phyloP scores from a whole-genome alignment of 2,888 invertebrate species.

The Xestoiulus laeticollis region DNA sequence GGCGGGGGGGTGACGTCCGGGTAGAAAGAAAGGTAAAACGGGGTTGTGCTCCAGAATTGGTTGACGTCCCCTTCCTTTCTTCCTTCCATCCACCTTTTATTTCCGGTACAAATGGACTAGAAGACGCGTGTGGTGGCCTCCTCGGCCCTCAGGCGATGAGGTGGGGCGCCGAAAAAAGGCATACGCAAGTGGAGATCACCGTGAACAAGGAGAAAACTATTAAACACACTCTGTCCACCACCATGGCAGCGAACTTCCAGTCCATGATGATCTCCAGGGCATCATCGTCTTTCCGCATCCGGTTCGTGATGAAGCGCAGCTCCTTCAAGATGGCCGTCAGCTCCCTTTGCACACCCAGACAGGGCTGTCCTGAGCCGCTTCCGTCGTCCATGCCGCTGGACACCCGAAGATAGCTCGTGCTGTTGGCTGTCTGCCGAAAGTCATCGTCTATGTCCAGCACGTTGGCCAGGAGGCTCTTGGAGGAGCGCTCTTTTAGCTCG shows the following conservation, averaged over 20 bases:
- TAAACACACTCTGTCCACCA: constrained; percentile 99
- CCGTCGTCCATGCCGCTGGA: constrained; percentile 67
- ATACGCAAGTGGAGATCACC: constrained; percentile 95
- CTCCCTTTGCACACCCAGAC: constrained; percentile 68
- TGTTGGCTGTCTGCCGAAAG: constrained; percentile 75
- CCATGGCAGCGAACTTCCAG: constrained; percentile 99
- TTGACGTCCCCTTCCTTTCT: not conserved
- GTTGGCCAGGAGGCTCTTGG: constrained; percentile 94
- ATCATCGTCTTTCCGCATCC: constrained; percentile 94
- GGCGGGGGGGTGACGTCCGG: not conserved
- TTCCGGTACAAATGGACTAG: constrained; percentile 19
- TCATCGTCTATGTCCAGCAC: constrained; percentile 98
- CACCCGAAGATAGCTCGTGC: constrained; percentile 62
- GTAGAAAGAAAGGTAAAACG: not conserved
- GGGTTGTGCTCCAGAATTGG: not conserved
- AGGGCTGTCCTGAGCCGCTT: constrained; percentile 57
- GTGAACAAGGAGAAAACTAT: constrained; percentile 99
- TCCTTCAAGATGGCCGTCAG: constrained; percentile 94
- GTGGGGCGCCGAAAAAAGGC: constrained; percentile 94
- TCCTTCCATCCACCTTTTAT: not conserved
- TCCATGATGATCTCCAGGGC: constrained; percentile 93
- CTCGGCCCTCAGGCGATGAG: constrained; percentile 59
- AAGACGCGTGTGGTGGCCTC: not conserved
- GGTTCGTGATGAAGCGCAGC: constrained; percentile 89
- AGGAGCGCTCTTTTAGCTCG: constrained; percentile 90